These are phyloP conservation scores for Stichodactyla mertensii DNA, from an alignment of 64 coral and sea anemone species.

Conservation along the genomic window DNA sequence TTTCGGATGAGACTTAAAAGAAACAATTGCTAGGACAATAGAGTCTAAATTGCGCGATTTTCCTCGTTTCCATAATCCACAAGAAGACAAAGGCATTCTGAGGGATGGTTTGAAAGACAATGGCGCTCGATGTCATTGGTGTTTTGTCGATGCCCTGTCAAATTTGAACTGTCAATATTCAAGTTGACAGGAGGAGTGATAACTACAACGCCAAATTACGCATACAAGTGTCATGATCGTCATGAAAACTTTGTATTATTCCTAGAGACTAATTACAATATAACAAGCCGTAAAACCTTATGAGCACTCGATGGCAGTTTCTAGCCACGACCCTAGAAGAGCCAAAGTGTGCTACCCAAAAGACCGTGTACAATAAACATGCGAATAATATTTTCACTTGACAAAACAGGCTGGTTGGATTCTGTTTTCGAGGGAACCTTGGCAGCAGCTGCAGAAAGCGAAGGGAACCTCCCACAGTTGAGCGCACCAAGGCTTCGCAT, in stretches of 20 bases:
- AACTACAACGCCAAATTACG: slow-evolving; percentile 29
- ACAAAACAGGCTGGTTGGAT: slow-evolving; percentile 7
- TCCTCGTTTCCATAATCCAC: slow-evolving; percentile 90
- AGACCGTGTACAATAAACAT: not conserved
- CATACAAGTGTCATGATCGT: slow-evolving; percentile 40
- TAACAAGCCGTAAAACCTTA: slow-evolving; percentile 24
- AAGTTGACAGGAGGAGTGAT: slow-evolving; percentile 87
- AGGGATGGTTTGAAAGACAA: slow-evolving; percentile 85
- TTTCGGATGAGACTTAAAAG: slow-evolving; percentile 76
- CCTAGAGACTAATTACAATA: slow-evolving; percentile 65
- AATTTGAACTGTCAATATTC: slow-evolving; percentile 93
- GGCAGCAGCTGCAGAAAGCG: slow-evolving; percentile 5
- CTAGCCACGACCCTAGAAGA: not conserved
- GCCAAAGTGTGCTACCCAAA: not conserved
- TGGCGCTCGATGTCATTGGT: slow-evolving; percentile 91
- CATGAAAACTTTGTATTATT: slow-evolving; percentile 16
- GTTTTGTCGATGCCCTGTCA: slow-evolving; percentile 77
- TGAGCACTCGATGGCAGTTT: not conserved
- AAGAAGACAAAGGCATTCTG: slow-evolving; percentile 67
- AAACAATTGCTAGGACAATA: slow-evolving; percentile 83
- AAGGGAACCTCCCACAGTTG: slow-evolving; percentile 34
- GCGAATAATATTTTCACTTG: not conserved
- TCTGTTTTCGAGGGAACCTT: not conserved
- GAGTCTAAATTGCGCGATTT: slow-evolving; percentile 93
- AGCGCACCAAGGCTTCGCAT: slow-evolving; percentile 47